Evolutionary conservation across 2,797 vertebrate genomes (phyloP).

Genomic region (Peromyscus nudipes): DNA sequence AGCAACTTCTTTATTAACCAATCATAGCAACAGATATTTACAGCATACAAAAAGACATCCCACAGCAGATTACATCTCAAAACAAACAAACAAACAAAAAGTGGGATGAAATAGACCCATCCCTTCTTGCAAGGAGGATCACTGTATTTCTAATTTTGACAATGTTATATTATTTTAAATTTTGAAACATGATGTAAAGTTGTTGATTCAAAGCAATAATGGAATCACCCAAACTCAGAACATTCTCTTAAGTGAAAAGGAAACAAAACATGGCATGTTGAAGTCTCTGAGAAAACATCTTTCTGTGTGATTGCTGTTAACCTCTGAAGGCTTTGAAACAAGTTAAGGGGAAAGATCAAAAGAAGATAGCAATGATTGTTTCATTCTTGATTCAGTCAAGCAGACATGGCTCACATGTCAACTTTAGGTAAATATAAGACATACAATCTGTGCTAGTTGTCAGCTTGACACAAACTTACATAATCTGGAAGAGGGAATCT

Average conservation of each 20-base stretch:
- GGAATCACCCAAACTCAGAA: not conserved
- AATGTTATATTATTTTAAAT: conserved; percentile 44
- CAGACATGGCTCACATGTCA: not conserved
- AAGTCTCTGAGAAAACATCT: not conserved
- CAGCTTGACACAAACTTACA: not conserved
- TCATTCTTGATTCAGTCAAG: conserved; percentile 8
- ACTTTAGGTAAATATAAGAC: not conserved
- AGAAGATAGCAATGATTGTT: conserved; percentile 52
- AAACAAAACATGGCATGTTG: conserved; percentile 17
- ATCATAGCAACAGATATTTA: too few species aligned
- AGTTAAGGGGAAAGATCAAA: not conserved
- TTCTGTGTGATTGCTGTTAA: conserved; percentile 36
- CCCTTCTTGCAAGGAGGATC: not conserved
- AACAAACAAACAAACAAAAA: not conserved
- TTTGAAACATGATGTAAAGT: conserved; percentile 9
- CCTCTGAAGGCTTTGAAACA: conserved; percentile 22
- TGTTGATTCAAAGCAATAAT: conserved; percentile 61
- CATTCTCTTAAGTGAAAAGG: conserved; percentile 18
- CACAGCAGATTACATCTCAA: not conserved
- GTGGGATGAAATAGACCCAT: not conserved
- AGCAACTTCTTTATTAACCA: too few species aligned
- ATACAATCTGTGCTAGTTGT: not conserved
- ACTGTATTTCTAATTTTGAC: conserved; percentile 20
- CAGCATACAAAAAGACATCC: too few species aligned
- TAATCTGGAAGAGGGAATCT: not conserved